A percentile compares a stretch with the other conserved stretches of the same genome.
phyloP scores from a whole-genome alignment of 53 echinoderm and acorn worm species.

The Arbacia lixula region DNA sequence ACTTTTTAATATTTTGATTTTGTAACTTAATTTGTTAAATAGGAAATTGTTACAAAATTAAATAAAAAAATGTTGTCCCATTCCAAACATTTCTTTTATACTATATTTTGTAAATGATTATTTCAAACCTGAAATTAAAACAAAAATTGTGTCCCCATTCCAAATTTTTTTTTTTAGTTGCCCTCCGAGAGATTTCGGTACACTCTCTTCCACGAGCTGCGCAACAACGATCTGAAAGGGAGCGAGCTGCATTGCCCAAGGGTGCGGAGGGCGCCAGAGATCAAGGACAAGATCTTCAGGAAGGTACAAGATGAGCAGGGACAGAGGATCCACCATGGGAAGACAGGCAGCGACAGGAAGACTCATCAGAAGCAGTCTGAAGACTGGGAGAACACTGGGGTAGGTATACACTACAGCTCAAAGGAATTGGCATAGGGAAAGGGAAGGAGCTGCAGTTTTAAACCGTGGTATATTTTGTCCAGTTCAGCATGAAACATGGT shows the following conservation, averaged over 20 bases:
- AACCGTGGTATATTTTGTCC: no score
- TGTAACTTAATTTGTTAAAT: no score
- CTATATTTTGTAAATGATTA: no score
- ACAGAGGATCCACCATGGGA: constrained; percentile 72
- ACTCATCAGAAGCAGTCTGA: constrained; percentile 68
- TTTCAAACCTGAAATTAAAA: neutral
- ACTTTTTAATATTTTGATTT: no score
- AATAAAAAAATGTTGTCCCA: no score
- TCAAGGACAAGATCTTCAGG: constrained; percentile 85
- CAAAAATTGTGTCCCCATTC: neutral
- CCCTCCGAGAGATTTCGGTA: constrained; percentile 82
- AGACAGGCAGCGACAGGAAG: constrained; percentile 68
- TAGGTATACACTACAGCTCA: no score
- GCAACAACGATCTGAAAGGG: constrained; percentile 79
- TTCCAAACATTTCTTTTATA: no score
- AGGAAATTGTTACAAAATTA: no score
- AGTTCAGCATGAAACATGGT: no score
- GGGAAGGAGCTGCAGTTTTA: no score
- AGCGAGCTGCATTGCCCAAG: constrained; percentile 75
- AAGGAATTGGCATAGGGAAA: no score
- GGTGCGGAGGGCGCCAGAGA: constrained; percentile 76
- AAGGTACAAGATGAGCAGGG: constrained; percentile 82
- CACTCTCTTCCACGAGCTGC: constrained; percentile 88
- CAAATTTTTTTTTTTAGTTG: constrained; percentile 53
- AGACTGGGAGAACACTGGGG: constrained; percentile 87